Conservation (phyloP, 2,113 vertebrate genomes). For the Ictidomys tridecemlineatus region DNA sequence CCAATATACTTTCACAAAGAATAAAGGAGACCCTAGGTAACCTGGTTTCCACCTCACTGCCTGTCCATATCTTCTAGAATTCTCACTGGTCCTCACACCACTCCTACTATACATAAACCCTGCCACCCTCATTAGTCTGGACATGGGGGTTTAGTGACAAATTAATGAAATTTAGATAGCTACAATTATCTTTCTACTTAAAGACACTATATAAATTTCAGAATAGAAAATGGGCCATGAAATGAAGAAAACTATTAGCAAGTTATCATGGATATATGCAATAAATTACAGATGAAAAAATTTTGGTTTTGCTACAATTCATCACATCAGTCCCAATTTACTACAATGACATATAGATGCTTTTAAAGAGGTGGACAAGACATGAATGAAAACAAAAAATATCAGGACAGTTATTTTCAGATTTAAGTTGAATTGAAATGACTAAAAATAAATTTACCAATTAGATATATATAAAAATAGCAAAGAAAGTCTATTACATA, state of each 20-base stretch:
- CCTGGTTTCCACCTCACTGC: neutral
- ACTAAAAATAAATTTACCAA: slow-evolving; percentile 39
- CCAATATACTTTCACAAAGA: neutral
- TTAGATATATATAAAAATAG: neutral
- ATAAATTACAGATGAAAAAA: neutral
- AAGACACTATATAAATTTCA: neutral
- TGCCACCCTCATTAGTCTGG: neutral
- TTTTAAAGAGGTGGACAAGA: neutral
- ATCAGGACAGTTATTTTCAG: neutral
- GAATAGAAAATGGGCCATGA: neutral
- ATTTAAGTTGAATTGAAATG: neutral
- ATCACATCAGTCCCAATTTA: neutral
- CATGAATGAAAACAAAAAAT: neutral
- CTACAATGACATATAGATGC: slow-evolving; percentile 9
- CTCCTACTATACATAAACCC: neutral
- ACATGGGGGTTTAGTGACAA: neutral
- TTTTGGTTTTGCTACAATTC: neutral
- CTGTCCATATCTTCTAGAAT: neutral
- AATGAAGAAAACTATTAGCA: neutral
- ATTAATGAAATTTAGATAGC: neutral
- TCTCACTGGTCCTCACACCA: neutral
- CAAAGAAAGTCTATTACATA: neutral
- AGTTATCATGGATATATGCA: neutral
- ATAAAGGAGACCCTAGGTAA: neutral
- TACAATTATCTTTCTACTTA: neutral